Evolutionary conservation across 2,113 vertebrate species (phyloP).

Genomic region (Podarcis raffonei): DNA sequence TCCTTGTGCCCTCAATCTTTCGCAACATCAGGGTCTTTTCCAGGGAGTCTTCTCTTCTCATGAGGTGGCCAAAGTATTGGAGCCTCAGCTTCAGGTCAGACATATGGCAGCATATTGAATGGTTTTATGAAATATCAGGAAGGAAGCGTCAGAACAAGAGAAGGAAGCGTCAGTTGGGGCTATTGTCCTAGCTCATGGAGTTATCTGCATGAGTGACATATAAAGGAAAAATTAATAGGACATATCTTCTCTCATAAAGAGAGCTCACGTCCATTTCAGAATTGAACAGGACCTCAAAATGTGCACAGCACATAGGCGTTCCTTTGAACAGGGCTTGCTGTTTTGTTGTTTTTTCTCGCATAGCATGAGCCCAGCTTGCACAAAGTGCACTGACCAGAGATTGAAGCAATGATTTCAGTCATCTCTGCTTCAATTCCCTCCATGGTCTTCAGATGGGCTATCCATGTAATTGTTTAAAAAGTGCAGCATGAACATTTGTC

Average conservation of each 20-base stretch:
- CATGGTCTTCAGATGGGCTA: background rate
- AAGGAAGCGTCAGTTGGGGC: background rate
- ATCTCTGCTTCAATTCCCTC: background rate
- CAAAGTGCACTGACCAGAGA: background rate
- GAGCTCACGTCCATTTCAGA: background rate
- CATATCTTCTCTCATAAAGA: background rate
- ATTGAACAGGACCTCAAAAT: background rate
- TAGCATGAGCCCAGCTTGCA: background rate
- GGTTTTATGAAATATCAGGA: background rate
- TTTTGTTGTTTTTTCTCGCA: background rate
- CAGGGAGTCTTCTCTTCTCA: no score
- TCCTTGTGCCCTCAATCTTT: no score
- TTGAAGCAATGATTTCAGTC: background rate
- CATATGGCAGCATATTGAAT: background rate
- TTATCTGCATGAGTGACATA: background rate
- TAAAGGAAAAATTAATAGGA: background rate
- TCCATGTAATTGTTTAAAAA: background rate
- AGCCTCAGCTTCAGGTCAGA: background rate
- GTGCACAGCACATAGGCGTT: background rate
- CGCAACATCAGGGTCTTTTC: no score
- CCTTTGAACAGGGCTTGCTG: background rate
- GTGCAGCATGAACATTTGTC: background rate
- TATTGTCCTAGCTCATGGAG: background rate
- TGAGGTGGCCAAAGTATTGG: no score
- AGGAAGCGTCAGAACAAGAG: background rate